Conservation (phyloP, 2,113 vertebrate species). For the Tapirus terrestris region DNA sequence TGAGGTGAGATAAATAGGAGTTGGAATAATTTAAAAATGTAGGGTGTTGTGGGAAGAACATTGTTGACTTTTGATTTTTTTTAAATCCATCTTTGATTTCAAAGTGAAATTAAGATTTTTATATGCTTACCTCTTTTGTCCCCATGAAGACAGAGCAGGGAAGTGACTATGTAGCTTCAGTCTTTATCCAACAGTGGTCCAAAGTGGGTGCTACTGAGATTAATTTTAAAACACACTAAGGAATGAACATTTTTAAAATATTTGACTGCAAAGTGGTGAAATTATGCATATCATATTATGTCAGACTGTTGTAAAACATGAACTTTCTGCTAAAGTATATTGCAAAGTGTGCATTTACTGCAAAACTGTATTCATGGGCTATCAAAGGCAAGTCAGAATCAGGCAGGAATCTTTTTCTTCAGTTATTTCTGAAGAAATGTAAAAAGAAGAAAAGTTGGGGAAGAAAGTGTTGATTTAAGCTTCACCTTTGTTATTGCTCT, state of each 20-base stretch:
- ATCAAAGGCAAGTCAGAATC: slow-evolving; percentile 14
- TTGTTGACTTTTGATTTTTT: background rate
- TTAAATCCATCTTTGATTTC: background rate
- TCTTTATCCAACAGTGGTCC: background rate
- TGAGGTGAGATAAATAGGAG: background rate
- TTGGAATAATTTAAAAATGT: slow-evolving; percentile 7
- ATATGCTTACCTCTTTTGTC: background rate
- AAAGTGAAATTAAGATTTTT: background rate
- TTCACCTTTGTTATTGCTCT: background rate
- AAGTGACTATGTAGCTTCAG: background rate
- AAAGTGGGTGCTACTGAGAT: background rate
- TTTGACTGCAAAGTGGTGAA: background rate
- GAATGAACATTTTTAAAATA: background rate
- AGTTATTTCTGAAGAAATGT: background rate
- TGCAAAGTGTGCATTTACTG: background rate
- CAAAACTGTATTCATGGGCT: slow-evolving; percentile 48
- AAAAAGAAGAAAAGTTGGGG: background rate
- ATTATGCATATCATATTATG: background rate
- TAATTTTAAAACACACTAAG: background rate
- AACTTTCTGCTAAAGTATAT: background rate
- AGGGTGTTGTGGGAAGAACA: background rate
- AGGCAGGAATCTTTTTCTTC: background rate
- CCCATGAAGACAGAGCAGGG: background rate
- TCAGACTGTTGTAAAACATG: background rate
- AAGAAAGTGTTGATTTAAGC: background rate